A percentile compares a stretch with the other conserved stretches of the same genome.
Conservation (phyloP, 2,888 invertebrate genomes). For the Morpho achilles region DNA sequence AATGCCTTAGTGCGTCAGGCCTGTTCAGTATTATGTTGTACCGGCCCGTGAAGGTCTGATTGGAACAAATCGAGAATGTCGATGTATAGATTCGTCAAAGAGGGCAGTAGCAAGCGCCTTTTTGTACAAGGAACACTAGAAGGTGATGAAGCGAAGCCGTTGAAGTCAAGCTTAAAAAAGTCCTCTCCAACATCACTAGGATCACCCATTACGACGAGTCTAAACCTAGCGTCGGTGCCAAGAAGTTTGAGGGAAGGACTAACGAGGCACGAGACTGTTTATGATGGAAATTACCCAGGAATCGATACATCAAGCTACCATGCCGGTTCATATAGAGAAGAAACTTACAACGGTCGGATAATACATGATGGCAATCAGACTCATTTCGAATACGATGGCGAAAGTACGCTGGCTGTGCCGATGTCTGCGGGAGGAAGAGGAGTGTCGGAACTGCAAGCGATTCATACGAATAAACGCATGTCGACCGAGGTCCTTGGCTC, state of each 20-base stretch:
- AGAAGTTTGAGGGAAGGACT: conserved; percentile 75
- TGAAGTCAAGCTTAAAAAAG: conserved; percentile 76
- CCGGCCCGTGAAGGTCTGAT: conserved; percentile 52
- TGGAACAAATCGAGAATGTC: conserved; percentile 70
- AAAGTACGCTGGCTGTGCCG: conserved; percentile 64
- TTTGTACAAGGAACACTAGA: conserved; percentile 87
- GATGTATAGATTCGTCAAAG: conserved; percentile 91
- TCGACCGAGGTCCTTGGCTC: conserved; percentile 92
- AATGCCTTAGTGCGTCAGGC: conserved; percentile 45
- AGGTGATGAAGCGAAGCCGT: conserved; percentile 77
- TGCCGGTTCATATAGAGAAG: conserved; percentile 64
- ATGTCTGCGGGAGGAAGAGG: conserved; percentile 64
- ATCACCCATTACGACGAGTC: conserved; percentile 81
- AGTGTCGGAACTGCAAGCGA: conserved; percentile 83
- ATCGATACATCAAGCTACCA: conserved; percentile 65
- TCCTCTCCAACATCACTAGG: conserved; percentile 71
- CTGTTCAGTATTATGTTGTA: conserved; percentile 54
- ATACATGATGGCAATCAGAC: conserved; percentile 73
- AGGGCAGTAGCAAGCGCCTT: conserved; percentile 81
- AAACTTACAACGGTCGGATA: conserved; percentile 67
- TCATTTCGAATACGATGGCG: conserved; percentile 71
- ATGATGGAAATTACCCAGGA: conserved; percentile 71
- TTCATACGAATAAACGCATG: conserved; percentile 89
- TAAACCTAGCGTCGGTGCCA: conserved; percentile 77
- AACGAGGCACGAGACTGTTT: conserved; percentile 72